Evolutionary conservation across 1,140 invertebrate species (phyloP), one percentile per base, ranked within the genome.

Genomic region (Neodiprion virginianus): DNA sequence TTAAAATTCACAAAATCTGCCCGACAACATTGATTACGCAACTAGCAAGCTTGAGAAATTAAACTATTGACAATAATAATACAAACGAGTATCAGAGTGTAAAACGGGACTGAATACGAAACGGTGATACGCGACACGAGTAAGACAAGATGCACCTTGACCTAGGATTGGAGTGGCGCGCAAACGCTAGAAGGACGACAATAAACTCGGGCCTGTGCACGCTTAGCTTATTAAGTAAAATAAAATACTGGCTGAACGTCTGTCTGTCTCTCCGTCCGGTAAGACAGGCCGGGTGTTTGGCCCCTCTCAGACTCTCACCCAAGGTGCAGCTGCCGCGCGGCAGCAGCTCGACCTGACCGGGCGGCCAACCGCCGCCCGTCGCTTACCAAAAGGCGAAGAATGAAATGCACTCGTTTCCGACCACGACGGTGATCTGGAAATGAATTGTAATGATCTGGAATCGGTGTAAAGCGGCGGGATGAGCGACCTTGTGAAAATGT

Each of bases 251-350:
- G 71, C 77, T 73, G 79, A 82, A 79, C 67, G 78, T 81, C 75
- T 75, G 76, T 85, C 84, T 83, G 78, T 81, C 77, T 75, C 77
- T 28, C 21, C 28, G 70, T 78, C 67, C 75, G 75, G 73, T 74
- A 76, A 78, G 72, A 74, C 74, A 47, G 71, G 69, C 74, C 73
- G 73, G 53, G 76, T 76, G 76, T 74, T 72, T 71, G 77, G 67
- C 69, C 53, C 28, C 48, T n/a, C 70, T 69, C 73, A 74, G 72
- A 67, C 70, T 74, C 71, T 66, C 53, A 50, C 69, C 78, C 74
- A 73, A 79, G 81, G 82, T 83, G 83, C 82, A 83, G 83, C 82
- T 74, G 76, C 73, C 73, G 69, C 48, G 48, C 48, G 48, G 53
- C 53, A 61, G 53, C 53, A 61, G 53, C 53, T 1, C 53, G 53